A percentile compares a stretch with the other conserved stretches of the same genome.
Conservation (phyloP, 2,888 invertebrate species). For the Antitype chi region DNA sequence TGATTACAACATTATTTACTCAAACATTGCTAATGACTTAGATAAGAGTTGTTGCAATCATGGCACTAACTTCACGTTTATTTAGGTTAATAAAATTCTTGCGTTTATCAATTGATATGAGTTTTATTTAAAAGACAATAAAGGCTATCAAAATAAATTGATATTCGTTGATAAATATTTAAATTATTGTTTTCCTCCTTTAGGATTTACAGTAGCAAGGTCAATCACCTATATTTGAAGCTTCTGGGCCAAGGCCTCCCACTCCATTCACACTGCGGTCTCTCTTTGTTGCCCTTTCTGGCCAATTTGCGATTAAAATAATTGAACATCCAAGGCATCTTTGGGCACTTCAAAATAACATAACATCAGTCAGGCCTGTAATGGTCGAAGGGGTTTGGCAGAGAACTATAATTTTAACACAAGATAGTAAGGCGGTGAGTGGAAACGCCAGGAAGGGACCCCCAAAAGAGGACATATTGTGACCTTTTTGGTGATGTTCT, state of each 20-base stretch:
- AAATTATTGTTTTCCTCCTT: neutral
- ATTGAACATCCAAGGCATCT: neutral
- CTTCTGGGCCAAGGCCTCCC: neutral
- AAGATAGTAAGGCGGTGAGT: too few species aligned
- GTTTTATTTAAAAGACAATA: constrained; percentile 20
- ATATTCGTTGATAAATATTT: constrained; percentile 9
- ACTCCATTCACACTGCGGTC: too few species aligned
- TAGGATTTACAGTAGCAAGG: constrained; percentile 30
- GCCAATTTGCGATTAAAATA: neutral
- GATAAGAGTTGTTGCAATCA: neutral
- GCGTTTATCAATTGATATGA: constrained; percentile 32
- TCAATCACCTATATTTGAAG: neutral
- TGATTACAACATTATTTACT: neutral
- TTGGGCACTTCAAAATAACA: neutral
- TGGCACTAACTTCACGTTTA: neutral
- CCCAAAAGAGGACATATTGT: too few species aligned
- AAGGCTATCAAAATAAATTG: neutral
- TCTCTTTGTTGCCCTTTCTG: too few species aligned
- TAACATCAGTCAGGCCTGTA: neutral
- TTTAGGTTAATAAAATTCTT: constrained; percentile 13
- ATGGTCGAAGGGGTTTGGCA: neutral
- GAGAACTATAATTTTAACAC: neutral
- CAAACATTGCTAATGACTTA: too few species aligned
- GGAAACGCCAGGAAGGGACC: too few species aligned
- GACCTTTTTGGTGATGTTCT: too few species aligned